Evolutionary conservation across 1,140 invertebrate genomes (phyloP).

Genomic region (Holotrichia oblita): DNA sequence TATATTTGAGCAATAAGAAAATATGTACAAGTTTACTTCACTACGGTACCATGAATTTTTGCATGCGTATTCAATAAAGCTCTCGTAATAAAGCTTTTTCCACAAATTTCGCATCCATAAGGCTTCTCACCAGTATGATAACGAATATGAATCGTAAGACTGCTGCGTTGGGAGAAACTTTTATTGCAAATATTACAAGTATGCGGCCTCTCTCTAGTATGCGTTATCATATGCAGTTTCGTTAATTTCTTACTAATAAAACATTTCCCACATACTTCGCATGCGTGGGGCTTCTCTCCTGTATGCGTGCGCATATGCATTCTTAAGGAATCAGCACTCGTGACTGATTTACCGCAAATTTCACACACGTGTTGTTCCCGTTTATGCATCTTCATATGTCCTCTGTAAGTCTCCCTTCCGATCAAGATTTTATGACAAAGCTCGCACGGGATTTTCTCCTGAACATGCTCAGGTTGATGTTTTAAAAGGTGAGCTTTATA

Average conservation of each 20-base stretch:
- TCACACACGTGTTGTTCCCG: constrained; percentile 60
- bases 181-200: constrained; percentile 68
- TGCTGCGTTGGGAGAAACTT: constrained; percentile 64
- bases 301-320: constrained; percentile 46
- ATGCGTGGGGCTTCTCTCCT: constrained; percentile 50
- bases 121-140: constrained; percentile 56
- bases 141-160: constrained; percentile 60
- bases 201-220: constrained; percentile 62
- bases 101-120: constrained; percentile 60
- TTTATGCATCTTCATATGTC: constrained; percentile 70
- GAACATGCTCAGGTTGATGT: background rate
- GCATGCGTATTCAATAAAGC: constrained; percentile 33
- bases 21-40: constrained; percentile 52
- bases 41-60: constrained; percentile 52
- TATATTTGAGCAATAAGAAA: too few species aligned
- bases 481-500: background rate
- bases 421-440: constrained; percentile 76
- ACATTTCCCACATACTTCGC: constrained; percentile 45
- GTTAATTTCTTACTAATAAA: background rate
- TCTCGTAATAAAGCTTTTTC: constrained; percentile 64
- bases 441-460: constrained; percentile 63
- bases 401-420: constrained; percentile 69
- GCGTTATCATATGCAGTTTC: constrained; percentile 39
- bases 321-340: constrained; percentile 68
- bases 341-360: constrained; percentile 60